Base-by-base conservation (phyloP, 2,888 invertebrate species). In the Drosophila mimica region DNA sequence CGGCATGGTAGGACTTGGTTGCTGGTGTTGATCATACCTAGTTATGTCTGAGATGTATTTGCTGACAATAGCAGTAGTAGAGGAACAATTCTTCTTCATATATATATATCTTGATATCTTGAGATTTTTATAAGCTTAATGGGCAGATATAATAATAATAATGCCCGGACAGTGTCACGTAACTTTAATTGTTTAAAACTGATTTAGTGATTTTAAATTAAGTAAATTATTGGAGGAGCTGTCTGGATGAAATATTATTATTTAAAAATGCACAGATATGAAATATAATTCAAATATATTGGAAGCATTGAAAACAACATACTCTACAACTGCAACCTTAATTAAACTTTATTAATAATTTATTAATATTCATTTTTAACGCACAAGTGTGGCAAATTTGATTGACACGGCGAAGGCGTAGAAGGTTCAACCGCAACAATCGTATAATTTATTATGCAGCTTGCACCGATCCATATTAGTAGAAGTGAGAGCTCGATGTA, bases 401-500 rank as follows among this genome's bases (percentile, higher is more conserved):
- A 74, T 65, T 57, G 57, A 43, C 66, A 61, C 28, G 34, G 9
- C 11, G 9, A 61, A 52, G 51, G 48, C 57, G 40, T n/a, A 31
- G 57, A 15, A 31, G 43, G 46, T 51, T 53, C 33, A 68, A 62
- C 61, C 61, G 53, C 73, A 74, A 62, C 48, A 74, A 52, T 15
- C 48, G 66, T 52, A 20, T 8, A 28, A 61, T 61, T 25, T 40
- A 40, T 28, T 58, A 25, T 61, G 38, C 9, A 57, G 34, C n/a
- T 28, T 58, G 43, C 13, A 60, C 49, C 40, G 48, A 28, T 17
- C 46, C 34, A 30, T 33, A 40, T 54, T 57, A 28, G 53, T 49
- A 7, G 56, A 4, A 28, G 54, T 63, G 30, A 25, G 57, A 62
- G 33, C 59, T 62, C 68, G 25, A 67, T 76, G 66, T 73, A 71